Evolutionary conservation across 1,140 invertebrate genomes (phyloP), one percentile per base, ranked within the genome.

Genomic region (Leptinotarsa undecemlineata): DNA sequence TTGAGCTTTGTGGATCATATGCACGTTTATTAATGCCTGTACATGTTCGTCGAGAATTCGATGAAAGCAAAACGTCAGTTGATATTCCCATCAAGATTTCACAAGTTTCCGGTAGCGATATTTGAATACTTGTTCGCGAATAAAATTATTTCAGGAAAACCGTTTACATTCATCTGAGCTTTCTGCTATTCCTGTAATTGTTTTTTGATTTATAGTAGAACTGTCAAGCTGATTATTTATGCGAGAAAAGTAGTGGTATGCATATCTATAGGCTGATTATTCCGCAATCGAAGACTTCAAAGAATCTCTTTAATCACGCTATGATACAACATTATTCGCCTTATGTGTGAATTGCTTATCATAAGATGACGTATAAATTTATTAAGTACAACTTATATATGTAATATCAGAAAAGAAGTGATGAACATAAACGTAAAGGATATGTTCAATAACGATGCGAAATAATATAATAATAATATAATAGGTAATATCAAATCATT

Each of bases 141-240:
- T 42, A 42, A 15, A 15, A 4, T 14, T 19, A 19, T 68, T 68
- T 68, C 66, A 68, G 42, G 42, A 42, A 47, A 68, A 68, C 26
- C 23, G 66, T 68, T 68, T 68, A 68, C n/a, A 68, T 68, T 68
- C 66, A 68, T 19, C 33, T 23, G 5, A 23, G 23, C 42, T 19
- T 42, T 68, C 33, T 19, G 23, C 33, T 33, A 68, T 68, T 68
- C 66, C 66, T 68, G 66, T 68, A 68, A 68, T 68, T 68, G 66
- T 68, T 68, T 42, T 68, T 6, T 68, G 66, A 68, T 68, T 68
- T 68, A 68, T 68, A 21, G 4, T 47, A 48, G 66, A 68, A 68
- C 42, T 48, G 66, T 68, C 17, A 1, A 57, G 51, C 17, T 68
- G n/a, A 42, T 68, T 42, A 42, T 68, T 68, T 68, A 68, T 68